These are phyloP conservation scores for Saguinus imperator DNA, from an alignment of 2,113 vertebrate genomes.

Conservation along the genomic window DNA sequence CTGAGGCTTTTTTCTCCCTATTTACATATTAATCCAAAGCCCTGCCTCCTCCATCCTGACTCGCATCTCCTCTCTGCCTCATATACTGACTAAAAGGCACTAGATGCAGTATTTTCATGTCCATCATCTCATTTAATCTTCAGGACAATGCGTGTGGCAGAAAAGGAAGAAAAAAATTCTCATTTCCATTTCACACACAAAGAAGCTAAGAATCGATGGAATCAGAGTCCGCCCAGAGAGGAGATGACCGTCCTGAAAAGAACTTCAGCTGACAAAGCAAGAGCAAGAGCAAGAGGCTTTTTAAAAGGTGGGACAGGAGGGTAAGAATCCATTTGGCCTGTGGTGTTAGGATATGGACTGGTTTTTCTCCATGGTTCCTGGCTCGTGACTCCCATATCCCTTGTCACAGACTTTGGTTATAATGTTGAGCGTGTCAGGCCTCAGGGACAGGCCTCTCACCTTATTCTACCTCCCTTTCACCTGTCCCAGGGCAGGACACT, in stretches of 20 bases:
- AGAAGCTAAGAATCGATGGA: not conserved
- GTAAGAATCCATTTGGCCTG: not conserved
- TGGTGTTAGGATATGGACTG: too few species aligned
- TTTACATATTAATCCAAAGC: not conserved
- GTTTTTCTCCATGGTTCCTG: too few species aligned
- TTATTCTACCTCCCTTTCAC: too few species aligned
- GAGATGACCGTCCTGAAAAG: not conserved
- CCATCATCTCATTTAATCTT: not conserved
- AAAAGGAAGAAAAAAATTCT: not conserved
- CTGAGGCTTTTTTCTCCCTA: not conserved
- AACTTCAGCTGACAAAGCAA: not conserved
- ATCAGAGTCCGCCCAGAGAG: not conserved
- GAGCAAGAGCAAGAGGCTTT: not conserved
- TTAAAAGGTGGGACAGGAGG: not conserved
- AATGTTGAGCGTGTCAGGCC: too few species aligned
- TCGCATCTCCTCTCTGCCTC: not conserved
- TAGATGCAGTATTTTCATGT: not conserved
- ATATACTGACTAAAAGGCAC: not conserved
- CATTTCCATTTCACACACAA: accelerated
- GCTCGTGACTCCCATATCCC: too few species aligned
- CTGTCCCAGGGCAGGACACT: too few species aligned
- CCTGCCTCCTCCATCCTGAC: not conserved
- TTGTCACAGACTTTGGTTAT: too few species aligned
- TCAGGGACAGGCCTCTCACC: too few species aligned
- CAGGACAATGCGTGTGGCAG: accelerated